A percentile compares a stretch with the other conserved stretches of the same genome.
These are phyloP conservation scores for Hyppa rectilinea DNA, from an alignment of 2,888 invertebrate genomes.

Conservation along the genomic window DNA sequence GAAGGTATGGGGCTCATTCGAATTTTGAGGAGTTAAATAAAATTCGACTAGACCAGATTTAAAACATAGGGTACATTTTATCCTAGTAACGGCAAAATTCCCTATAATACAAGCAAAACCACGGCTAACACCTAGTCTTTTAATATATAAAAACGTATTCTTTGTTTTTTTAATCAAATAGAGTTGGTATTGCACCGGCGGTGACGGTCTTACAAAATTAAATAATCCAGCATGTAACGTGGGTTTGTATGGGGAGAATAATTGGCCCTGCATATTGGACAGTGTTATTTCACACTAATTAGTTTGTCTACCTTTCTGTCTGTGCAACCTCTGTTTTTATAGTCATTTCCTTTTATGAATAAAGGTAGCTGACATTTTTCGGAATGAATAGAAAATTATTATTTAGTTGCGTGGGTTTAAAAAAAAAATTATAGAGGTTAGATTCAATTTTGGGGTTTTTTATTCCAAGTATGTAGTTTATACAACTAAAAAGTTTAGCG, in stretches of 20 bases:
- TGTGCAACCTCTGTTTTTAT: not conserved
- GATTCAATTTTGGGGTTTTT: too few species aligned
- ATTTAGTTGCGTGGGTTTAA: too few species aligned
- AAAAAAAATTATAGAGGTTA: not conserved
- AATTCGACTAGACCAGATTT: too few species aligned
- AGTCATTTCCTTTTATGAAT: not conserved
- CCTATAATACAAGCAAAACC: not conserved
- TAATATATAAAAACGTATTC: conserved; percentile 42
- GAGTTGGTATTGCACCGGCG: not conserved
- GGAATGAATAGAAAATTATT: not conserved
- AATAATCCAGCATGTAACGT: conserved; percentile 8
- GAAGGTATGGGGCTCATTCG: too few species aligned
- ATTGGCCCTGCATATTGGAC: conserved; percentile 50
- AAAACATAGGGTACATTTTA: not conserved
- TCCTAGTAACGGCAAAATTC: not conserved
- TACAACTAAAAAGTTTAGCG: too few species aligned
- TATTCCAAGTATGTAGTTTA: too few species aligned
- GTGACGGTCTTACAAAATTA: conserved; percentile 7
- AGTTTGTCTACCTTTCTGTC: conserved; percentile 30
- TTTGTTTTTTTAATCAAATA: conserved; percentile 32
- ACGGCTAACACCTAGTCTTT: not conserved
- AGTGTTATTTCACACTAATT: conserved; percentile 24
- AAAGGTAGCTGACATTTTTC: not conserved
- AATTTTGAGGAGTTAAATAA: too few species aligned
- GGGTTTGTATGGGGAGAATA: conserved; percentile 9